These are phyloP conservation scores for Beroe ovata DNA, from an alignment of 37 sponge, comb jelly and placozoan species.

Conservation along the genomic window DNA sequence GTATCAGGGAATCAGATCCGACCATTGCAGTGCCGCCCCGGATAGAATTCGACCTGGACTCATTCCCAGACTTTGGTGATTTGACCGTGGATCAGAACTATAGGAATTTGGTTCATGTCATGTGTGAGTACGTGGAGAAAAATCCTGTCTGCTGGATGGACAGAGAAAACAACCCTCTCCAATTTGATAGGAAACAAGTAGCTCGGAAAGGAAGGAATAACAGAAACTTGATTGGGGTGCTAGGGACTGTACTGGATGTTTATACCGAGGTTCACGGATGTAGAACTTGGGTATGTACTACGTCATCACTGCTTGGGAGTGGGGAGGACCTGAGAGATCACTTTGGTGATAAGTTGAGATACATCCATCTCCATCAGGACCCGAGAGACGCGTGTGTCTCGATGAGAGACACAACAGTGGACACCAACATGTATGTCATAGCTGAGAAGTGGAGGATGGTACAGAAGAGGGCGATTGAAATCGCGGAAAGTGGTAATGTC, in stretches of 20 bases:
- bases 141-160: slow-evolving; percentile 11
- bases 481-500: not conserved
- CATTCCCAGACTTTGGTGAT: not conserved
- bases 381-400: not conserved
- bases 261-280: slow-evolving; percentile 8
- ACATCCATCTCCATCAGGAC: not conserved
- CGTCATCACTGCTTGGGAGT: not conserved
- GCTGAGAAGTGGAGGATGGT: slow-evolving; percentile 10
- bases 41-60: not conserved
- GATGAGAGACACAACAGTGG: not conserved
- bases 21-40: not conserved
- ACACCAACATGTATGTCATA: not conserved
- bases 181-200: not conserved
- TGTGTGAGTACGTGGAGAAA: slow-evolving; percentile 28
- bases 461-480: not conserved
- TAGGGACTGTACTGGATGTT: not conserved
- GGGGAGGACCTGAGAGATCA: not conserved
- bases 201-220: not conserved
- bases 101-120: not conserved
- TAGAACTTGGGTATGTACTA: slow-evolving; percentile 5
- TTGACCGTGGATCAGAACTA: not conserved
- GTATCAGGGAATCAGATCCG: slow-evolving; percentile 6
- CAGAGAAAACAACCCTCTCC: not conserved
- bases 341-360: not conserved
- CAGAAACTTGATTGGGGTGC: not conserved